These are phyloP conservation scores for mouse (Mus musculus) DNA, from an alignment of 2,113 vertebrate genomes.

Conservation along the genomic window DNA sequence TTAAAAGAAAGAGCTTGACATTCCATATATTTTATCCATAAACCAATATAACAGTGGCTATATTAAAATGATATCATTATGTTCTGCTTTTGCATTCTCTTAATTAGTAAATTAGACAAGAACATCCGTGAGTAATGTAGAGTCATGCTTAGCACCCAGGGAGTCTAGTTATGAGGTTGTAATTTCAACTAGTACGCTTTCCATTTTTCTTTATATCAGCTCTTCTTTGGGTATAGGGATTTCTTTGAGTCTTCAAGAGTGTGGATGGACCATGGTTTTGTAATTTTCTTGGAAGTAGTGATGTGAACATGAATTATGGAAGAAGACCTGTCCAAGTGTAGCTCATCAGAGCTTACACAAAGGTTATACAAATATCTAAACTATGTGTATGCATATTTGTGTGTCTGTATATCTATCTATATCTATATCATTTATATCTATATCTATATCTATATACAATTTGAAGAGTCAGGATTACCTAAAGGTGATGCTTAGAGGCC, in stretches of 20 bases:
- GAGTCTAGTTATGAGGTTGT: not conserved
- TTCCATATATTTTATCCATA: not conserved
- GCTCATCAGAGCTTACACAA: too few species aligned
- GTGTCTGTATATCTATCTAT: too few species aligned
- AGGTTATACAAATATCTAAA: too few species aligned
- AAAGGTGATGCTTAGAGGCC: too few species aligned
- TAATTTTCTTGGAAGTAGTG: not conserved
- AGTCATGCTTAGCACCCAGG: not conserved
- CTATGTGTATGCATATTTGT: too few species aligned
- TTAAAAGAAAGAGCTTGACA: constrained; percentile 26
- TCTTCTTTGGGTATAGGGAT: not conserved
- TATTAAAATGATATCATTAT: not conserved
- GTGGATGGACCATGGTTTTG: not conserved
- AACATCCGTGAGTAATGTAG: not conserved
- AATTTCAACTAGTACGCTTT: not conserved
- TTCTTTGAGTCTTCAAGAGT: not conserved
- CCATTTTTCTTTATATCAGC: not conserved
- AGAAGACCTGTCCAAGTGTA: too few species aligned
- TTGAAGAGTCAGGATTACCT: too few species aligned
- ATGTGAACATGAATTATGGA: too few species aligned
- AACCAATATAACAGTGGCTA: not conserved
- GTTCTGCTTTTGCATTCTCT: not conserved
- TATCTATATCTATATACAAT: too few species aligned
- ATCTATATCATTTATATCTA: too few species aligned
- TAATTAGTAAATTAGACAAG: not conserved